These are phyloP conservation scores for Crotalus viridis DNA, from an alignment of 2,113 vertebrate species.

Conservation along the genomic window DNA sequence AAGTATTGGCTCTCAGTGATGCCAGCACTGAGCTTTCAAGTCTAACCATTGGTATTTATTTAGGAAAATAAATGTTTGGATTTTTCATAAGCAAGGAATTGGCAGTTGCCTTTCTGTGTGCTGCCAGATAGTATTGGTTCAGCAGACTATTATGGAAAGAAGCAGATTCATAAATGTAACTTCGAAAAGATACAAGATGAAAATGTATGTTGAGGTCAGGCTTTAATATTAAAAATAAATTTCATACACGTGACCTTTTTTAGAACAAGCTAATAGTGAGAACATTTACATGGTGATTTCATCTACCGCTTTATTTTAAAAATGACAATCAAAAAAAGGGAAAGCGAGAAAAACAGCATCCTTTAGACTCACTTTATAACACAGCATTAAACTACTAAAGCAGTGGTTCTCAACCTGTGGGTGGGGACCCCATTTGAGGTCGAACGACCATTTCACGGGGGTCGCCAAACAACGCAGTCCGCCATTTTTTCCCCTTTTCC, in stretches of 20 bases:
- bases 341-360: neutral
- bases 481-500: too few relatives aligned
- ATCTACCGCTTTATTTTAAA: neutral
- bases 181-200: neutral
- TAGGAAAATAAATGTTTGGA: neutral
- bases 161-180: neutral
- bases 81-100: neutral
- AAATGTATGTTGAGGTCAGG: neutral
- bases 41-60: neutral
- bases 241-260: neutral
- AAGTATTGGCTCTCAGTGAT: neutral
- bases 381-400: constrained; percentile 4
- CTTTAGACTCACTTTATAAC: constrained; percentile 43
- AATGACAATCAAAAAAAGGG: neutral
- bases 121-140: neutral
- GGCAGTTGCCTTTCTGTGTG: neutral
- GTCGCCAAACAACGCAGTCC: too few relatives aligned
- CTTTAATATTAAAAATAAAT: neutral
- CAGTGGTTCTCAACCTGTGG: too few relatives aligned
- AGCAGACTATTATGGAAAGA: neutral
- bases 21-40: neutral
- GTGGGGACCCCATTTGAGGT: too few relatives aligned
- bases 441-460: too few relatives aligned
- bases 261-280: neutral
- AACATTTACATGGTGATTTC: neutral